Base-by-base conservation (phyloP, 2,888 invertebrate species). In the Tribolium freemani region DNA sequence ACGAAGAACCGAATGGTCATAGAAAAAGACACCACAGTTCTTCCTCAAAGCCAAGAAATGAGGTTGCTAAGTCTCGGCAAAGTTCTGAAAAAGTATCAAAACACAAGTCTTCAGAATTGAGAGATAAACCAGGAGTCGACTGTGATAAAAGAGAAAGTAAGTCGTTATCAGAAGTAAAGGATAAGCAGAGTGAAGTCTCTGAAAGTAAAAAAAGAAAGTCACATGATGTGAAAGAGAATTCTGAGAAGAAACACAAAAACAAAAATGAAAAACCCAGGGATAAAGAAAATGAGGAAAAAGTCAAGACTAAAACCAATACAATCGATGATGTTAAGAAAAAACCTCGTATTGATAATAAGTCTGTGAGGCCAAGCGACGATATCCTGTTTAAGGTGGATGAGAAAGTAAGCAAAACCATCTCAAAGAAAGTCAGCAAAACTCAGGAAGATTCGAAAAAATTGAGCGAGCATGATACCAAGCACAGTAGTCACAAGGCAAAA, bases 1-100 rank as follows among this genome's bases (percentile, higher is more conserved):
- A 21, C 3, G 51, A 16, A 26, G 26, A 26, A 26, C 26, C 26
- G 26, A n/a, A 53, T 21, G 9, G 5, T 5, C n/a, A 53, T 5
- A 11, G 10, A 26, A 54, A 54, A 54, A 26, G 54, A 30, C 31
- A 13, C 9, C 54, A 26, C 21, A 56, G 54, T 30, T 66, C 66
- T 2, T 56, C 56, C 10, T 66, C 66, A 26, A 66, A 66, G 16
- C 26, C 66, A 1, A 16, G 2, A 16, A 44, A 20, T 26, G 54
- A 46, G 1, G 46, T 11, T 11, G n/a, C 10, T 1, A 48, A 48
- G 10, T 48, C 48, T 8, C 3, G 4, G 8, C 48, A 48, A 26
- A 26, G 26, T 26, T 26, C 26, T 26, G 26, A 26, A 11, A 45
- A 61, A 6, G 20, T 46, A 61, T 10, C 46, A 16, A 45, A 46